A percentile compares a stretch with the other conserved stretches of the same genome.
These are phyloP conservation scores for Pardalotus punctatus DNA, from an alignment of 2,113 vertebrate genomes.

Conservation along the genomic window DNA sequence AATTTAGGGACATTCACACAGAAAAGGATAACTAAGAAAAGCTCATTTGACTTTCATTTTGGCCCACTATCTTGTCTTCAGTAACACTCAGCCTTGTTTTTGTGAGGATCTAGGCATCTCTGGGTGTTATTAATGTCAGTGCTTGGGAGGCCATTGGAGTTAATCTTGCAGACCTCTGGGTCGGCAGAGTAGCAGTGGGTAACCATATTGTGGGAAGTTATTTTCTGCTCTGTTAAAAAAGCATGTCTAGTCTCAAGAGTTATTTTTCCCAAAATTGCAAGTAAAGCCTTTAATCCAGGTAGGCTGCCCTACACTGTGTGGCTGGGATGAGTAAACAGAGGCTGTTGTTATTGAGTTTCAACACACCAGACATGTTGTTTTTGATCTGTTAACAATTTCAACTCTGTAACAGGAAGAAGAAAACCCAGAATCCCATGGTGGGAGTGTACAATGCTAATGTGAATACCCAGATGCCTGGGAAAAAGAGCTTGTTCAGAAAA, in stretches of 20 bases:
- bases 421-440: conserved; percentile 52
- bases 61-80: not conserved
- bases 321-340: not conserved
- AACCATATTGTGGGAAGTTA: not conserved
- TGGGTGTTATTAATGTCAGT: not conserved
- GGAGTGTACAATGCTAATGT: conserved; percentile 83
- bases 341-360: not conserved
- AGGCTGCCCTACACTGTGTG: not conserved
- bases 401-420: conserved; percentile 77
- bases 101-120: not conserved
- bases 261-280: not conserved
- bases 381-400: not conserved
- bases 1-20: not conserved
- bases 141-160: not conserved
- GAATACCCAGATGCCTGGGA: conserved; percentile 76
- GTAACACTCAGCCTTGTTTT: not conserved
- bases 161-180: not conserved
- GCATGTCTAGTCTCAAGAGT: not conserved
- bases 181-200: not conserved
- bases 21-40: not conserved
- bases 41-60: not conserved
- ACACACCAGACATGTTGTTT: fast-evolving
- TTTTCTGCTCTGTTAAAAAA: not conserved
- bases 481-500: conserved; percentile 71
- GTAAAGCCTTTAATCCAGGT: not conserved